Evolutionary conservation across 1,140 invertebrate species (phyloP).

Genomic region (Eueides isabella): DNA sequence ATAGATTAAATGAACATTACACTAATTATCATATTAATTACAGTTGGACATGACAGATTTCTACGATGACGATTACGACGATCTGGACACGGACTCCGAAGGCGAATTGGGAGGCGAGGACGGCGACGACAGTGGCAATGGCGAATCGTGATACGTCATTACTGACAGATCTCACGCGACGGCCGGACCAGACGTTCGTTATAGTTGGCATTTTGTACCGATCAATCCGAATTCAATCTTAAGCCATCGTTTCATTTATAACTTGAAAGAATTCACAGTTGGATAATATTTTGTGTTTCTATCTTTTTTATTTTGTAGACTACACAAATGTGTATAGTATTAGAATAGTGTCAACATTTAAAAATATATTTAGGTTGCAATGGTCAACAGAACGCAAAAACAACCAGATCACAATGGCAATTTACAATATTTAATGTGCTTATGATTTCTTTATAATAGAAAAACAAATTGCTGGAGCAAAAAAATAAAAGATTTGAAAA

Average conservation of each 20-base stretch:
- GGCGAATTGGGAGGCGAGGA: conserved; percentile 86
- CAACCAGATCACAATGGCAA: not conserved
- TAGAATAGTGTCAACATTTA: not conserved
- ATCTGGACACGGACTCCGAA: conserved; percentile 89
- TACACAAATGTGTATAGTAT: not conserved
- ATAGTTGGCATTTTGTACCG: conserved; percentile 25
- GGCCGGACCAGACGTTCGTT: conserved; percentile 51
- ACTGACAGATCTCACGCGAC: conserved; percentile 44
- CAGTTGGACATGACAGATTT: conserved; percentile 94
- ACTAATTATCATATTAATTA: conserved; percentile 37
- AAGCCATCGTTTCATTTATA: not conserved
- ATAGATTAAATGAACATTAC: not conserved
- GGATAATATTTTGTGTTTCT: not conserved
- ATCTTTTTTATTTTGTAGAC: not conserved
- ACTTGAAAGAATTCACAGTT: not conserved
- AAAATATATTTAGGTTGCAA: not conserved
- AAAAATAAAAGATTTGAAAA: not conserved
- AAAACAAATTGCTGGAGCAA: conserved; percentile 18
- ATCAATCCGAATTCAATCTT: not conserved
- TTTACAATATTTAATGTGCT: not conserved
- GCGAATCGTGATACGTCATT: conserved; percentile 82
- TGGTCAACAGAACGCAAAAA: not conserved
- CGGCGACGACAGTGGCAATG: conserved; percentile 91
- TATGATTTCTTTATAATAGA: not conserved
- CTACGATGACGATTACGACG: conserved; percentile 95